Evolutionary conservation across 2,797 vertebrate genomes (phyloP).

Genomic region (Hybognathus amarus): DNA sequence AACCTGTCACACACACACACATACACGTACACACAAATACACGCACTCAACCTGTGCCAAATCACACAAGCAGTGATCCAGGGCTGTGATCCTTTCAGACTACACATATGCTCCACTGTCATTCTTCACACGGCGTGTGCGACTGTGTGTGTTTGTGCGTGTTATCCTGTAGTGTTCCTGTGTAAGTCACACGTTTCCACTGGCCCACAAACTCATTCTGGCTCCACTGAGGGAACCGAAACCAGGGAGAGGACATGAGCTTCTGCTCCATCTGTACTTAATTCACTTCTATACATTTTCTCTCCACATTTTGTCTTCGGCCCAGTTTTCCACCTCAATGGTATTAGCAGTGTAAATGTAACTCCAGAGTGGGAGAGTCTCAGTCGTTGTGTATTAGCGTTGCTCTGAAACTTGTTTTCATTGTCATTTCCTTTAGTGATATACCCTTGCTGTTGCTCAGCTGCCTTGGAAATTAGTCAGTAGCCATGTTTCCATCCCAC

Average conservation of each 20-base stretch:
- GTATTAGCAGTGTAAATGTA: no score
- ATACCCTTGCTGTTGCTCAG: no score
- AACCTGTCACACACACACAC: constrained; percentile 35
- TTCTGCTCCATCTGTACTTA: constrained; percentile 38
- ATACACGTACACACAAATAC: background rate
- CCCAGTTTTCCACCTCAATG: constrained; percentile 61
- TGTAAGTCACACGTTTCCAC: constrained; percentile 47
- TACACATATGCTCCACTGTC: constrained; percentile 28
- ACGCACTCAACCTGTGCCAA: constrained; percentile 47
- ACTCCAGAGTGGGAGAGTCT: no score
- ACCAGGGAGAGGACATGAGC: constrained; percentile 51
- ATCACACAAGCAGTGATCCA: constrained; percentile 43
- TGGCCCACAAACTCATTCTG: constrained; percentile 28
- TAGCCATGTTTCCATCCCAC: no score
- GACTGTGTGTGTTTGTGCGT: constrained; percentile 31
- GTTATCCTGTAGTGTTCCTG: constrained; percentile 46
- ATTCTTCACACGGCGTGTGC: constrained; percentile 39
- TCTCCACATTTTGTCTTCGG: constrained; percentile 3
- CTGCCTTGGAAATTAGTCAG: no score
- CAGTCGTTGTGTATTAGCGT: no score
- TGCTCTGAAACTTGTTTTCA: no score
- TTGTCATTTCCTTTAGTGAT: no score
- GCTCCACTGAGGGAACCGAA: constrained; percentile 12
- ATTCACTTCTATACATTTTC: no score
- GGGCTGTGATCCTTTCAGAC: constrained; percentile 27